Base-by-base conservation (phyloP, 2,113 vertebrate species). In the Erpornis zantholeuca region DNA sequence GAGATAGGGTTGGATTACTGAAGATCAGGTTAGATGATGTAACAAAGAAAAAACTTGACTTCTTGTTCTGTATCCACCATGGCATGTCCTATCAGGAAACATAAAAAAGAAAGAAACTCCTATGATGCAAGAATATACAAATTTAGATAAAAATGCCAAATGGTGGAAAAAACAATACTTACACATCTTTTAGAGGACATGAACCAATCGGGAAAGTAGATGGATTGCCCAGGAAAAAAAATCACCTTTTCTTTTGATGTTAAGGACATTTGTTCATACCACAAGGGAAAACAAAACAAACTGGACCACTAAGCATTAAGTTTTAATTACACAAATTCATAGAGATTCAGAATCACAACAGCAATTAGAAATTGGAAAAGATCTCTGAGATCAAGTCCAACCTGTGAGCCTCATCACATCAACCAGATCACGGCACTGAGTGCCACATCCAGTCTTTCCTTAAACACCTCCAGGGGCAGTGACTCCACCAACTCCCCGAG, bases 61-160 rank as follows among this genome's bases (percentile, higher is more conserved):
- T 71, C 38, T n/a, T 76, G 50, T 56, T 25, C 35, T n/a, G 14
- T 24, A 68, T 64, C 44, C 22, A 92, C 17, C 17, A 44, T 19
- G 29, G 28, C 33, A 81, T 4, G 9, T 83, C 18, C 47, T 19
- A 27, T 24, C 36, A 64, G 19, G 23, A 88, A 81, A 22, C 12
- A 38, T 1, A 1, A 1, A 24, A 33, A 6, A 12, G 40, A 18
- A 15, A 11, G 0, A 8, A 54, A 50, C 17, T 72, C 16, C 1
- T 14, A 22, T 29, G 17, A 76, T 61, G 16, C 19, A 82, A 72
- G 21, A 80, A 82, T 23, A 60, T 4, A 31, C 2, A 6, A 59
- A 77, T 33, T 7, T 66, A 53, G 25, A 60, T 28, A 16, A 78
- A 78, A 50, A 52, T 10, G 19, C 29, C 79, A 64, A 96, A 40